Evolutionary conservation across 30 jellyfish, hydroid and myxozoan species (phyloP).

Genomic region (Hydra vulgaris): DNA sequence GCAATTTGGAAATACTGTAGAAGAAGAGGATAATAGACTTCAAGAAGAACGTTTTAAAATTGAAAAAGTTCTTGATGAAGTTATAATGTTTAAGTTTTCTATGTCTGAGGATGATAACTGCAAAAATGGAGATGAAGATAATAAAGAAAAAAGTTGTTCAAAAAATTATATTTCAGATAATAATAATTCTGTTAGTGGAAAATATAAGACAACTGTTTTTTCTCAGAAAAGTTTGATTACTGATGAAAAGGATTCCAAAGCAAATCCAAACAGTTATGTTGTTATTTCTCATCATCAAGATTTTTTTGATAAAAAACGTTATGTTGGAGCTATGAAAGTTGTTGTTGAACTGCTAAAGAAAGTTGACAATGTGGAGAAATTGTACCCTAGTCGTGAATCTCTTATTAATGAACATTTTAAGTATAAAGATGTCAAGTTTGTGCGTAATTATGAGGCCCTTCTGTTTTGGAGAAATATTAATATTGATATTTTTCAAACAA

Average conservation of each 20-base stretch:
- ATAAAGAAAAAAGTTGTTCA: background rate
- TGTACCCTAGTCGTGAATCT: conserved; percentile 55
- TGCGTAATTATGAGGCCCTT: conserved; percentile 50
- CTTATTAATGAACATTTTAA: conserved; percentile 36
- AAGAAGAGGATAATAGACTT: conserved; percentile 48
- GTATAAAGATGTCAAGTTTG: conserved; percentile 30
- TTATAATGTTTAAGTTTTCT: conserved; percentile 37
- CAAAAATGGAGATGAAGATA: background rate
- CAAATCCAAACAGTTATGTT: background rate
- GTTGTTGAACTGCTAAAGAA: conserved; percentile 37
- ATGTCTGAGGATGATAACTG: background rate
- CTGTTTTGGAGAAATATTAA: conserved; percentile 57
- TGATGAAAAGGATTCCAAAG: background rate
- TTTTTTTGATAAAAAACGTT: conserved; percentile 24
- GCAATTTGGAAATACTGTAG: conserved; percentile 44
- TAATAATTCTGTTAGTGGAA: background rate
- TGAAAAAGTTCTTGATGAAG: conserved; percentile 40
- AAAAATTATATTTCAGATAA: background rate
- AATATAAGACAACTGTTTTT: conserved; percentile 11
- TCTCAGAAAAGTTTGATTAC: conserved; percentile 1
- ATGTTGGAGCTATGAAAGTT: conserved; percentile 46
- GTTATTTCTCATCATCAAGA: conserved; percentile 8
- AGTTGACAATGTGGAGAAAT: conserved; percentile 37
- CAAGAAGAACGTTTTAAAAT: conserved; percentile 38
- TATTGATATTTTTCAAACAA: conserved; percentile 58